A percentile compares a stretch with the other conserved stretches of the same genome.
phyloP scores from a whole-genome alignment of 2,113 vertebrate species.

The Microtus montanus region DNA sequence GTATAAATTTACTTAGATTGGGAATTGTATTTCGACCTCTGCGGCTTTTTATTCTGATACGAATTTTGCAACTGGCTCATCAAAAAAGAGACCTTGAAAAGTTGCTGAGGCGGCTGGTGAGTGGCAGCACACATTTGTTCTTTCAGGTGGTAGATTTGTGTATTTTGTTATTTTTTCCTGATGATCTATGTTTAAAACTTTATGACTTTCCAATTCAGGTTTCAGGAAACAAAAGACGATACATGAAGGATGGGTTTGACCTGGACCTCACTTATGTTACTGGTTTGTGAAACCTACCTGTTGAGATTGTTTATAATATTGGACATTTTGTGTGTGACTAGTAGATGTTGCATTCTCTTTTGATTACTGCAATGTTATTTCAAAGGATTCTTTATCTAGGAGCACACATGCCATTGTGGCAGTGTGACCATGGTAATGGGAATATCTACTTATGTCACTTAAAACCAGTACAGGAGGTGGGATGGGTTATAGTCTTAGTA shows the following conservation, averaged over 20 bases:
- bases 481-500: background rate
- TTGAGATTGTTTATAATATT: slow-evolving; percentile 1
- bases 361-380: slow-evolving; percentile 10
- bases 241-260: slow-evolving; percentile 96
- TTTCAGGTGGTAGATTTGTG: background rate
- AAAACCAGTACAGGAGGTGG: background rate
- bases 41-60: slow-evolving; percentile 92
- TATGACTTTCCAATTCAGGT: slow-evolving; percentile 84
- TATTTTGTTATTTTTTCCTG: background rate
- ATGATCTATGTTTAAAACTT: slow-evolving; percentile 8
- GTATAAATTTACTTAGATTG: slow-evolving; percentile 83
- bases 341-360: background rate
- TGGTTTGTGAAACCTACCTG: slow-evolving; percentile 83
- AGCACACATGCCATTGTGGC: background rate
- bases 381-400: background rate
- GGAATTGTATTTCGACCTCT: slow-evolving; percentile 88
- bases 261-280: slow-evolving; percentile 98
- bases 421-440: background rate
- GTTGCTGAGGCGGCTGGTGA: slow-evolving; percentile 94
- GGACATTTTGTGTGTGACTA: background rate
- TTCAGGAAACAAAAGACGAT: slow-evolving; percentile 97
- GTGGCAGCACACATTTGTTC: background rate
- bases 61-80: slow-evolving; percentile 92
- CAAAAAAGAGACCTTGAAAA: slow-evolving; percentile 93
- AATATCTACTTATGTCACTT: background rate